A percentile compares a stretch with the other conserved stretches of the same genome.
These are phyloP conservation scores for Amphipyra berbera DNA, from an alignment of 2,888 invertebrate genomes.

Conservation along the genomic window DNA sequence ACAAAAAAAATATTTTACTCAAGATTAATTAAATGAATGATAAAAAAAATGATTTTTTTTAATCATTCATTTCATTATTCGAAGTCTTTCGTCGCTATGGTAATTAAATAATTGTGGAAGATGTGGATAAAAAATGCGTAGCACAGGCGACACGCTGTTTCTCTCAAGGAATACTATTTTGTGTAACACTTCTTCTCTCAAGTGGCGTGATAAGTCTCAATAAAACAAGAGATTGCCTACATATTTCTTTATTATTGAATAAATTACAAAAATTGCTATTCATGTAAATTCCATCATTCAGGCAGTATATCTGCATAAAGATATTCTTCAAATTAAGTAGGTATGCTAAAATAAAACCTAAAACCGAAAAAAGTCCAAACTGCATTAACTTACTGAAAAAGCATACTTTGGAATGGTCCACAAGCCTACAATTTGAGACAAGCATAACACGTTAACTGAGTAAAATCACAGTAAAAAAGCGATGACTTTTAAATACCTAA, in stretches of 20 bases:
- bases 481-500: conserved; percentile 59
- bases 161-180: no score
- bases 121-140: no score
- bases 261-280: conserved; percentile 83
- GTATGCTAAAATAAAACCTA: conserved; percentile 74
- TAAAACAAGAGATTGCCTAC: conserved; percentile 75
- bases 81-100: no score
- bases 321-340: conserved; percentile 66
- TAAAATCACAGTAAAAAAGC: conserved; percentile 62
- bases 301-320: conserved; percentile 76
- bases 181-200: no score
- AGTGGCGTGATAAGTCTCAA: conserved; percentile 28
- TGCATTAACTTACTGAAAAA: conserved; percentile 64
- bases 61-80: no score
- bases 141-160: no score
- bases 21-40: no score
- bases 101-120: no score
- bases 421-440: conserved; percentile 66
- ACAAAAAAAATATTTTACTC: no score
- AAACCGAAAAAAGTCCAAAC: conserved; percentile 64
- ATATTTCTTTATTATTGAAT: conserved; percentile 83
- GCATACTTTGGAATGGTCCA: conserved; percentile 79
- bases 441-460: conserved; percentile 56
- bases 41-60: no score
- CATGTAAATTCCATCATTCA: conserved; percentile 72